These are phyloP conservation scores for Drosophila willistoni DNA, from an alignment of 1,140 invertebrate genomes.

Conservation along the genomic window DNA sequence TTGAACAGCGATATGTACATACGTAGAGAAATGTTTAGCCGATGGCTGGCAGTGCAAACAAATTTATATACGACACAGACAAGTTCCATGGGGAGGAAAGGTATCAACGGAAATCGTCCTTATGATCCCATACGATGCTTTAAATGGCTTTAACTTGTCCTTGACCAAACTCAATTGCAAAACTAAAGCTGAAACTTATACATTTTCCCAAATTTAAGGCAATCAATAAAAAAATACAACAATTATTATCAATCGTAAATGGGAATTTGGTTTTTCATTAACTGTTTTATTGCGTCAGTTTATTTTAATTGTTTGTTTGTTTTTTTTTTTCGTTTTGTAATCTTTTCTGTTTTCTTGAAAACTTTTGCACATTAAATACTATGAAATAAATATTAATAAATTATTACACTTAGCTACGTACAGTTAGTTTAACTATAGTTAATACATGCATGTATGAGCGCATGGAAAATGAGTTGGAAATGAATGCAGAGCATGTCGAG, in stretches of 20 bases:
- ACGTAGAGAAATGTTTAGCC: neutral
- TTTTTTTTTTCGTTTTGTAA: conserved; percentile 74
- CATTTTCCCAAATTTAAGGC: neutral
- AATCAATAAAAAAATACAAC: neutral
- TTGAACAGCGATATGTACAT: neutral
- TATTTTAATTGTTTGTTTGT: conserved; percentile 40
- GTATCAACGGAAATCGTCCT: conserved; percentile 3
- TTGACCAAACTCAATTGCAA: neutral
- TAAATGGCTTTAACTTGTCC: conserved; percentile 27
- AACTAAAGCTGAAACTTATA: neutral
- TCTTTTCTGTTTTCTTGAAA: conserved; percentile 75
- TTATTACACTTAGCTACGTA: conserved; percentile 70
- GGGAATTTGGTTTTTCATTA: conserved; percentile 7
- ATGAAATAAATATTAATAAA: conserved; percentile 79
- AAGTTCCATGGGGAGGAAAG: neutral
- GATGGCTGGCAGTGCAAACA: conserved; percentile 1
- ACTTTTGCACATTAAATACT: conserved; percentile 72
- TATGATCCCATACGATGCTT: neutral
- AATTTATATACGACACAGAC: conserved; percentile 7
- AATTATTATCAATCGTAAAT: neutral
- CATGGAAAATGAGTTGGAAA: conserved; percentile 43
- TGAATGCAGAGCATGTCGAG: conserved; percentile 41
- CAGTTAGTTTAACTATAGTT: conserved; percentile 64
- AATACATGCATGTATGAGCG: conserved; percentile 41
- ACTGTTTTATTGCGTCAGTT: conserved; percentile 34